These are phyloP conservation scores for Ladona fulva DNA, from an alignment of 1,140 invertebrate species.

Conservation along the genomic window DNA sequence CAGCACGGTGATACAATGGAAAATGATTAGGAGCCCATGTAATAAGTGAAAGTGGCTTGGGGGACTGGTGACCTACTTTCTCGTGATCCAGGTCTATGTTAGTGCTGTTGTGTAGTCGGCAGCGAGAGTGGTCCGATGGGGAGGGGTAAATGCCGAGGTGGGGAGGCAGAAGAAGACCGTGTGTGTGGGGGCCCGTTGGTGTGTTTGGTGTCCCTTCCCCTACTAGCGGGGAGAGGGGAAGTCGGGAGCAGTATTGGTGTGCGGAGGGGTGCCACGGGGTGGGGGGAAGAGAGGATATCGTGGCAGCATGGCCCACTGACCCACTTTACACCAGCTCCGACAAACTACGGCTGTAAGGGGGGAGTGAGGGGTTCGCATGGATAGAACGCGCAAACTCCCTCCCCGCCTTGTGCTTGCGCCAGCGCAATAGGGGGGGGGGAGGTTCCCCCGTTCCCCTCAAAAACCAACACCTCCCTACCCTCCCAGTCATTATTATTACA, in stretches of 20 bases:
- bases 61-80: conserved; percentile 49
- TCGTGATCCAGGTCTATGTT: conserved; percentile 24
- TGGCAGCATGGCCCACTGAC: neutral
- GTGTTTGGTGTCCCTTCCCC: neutral
- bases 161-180: neutral
- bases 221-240: neutral
- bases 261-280: neutral
- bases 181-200: neutral
- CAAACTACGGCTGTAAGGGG: neutral
- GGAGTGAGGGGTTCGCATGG: neutral
- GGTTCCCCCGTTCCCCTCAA: too few species aligned
- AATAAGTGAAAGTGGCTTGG: conserved; percentile 56
- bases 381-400: neutral
- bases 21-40: conserved; percentile 53
- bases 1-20: conserved; percentile 46
- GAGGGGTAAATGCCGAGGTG: neutral
- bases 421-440: neutral
- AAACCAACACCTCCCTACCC: too few species aligned
- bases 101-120: conserved; percentile 6
- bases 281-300: neutral
- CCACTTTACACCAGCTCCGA: neutral
- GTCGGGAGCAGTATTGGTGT: neutral
- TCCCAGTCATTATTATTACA: too few species aligned
- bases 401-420: neutral
- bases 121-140: neutral